Base-by-base conservation (phyloP, 2,888 invertebrate species). In the Abscondita cerata region DNA sequence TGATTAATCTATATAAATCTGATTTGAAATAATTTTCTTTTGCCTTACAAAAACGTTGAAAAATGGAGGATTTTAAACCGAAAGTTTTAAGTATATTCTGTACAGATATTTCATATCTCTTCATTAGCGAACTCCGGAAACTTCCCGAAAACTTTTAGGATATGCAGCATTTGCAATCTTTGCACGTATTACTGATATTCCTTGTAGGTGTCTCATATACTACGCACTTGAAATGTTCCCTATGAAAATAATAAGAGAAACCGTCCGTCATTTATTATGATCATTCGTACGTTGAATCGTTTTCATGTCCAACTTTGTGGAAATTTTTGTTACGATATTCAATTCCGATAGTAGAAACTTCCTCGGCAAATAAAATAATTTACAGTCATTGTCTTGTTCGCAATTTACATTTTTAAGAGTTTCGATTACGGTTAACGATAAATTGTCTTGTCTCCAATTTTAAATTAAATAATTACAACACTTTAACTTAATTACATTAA, bases 151-250 rank as follows among this genome's bases (percentile, higher is more conserved):
- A 18, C 18, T 44, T 44, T 44, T 44, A 44, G 44, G 18, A 44
- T 18, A 44, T 44, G 18, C 44, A 44, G 18, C 44, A 44, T 44
- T 44, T 44, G 44, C 11, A 44, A 44, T 44, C 44, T n/a, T 18
- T 44, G 44, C 44, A 44, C 44, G 44, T 44, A 44, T 18, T 19
- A 44, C 44, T 44, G 44, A 44, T 44, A 44, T 44, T 44, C 44
- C 44, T 44, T 44, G 18, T 44, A 44, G 44, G 44, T 44, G 44
- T 44, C 44, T 44, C 44, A 44, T 44, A 44, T 44, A 44, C 44
- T 44, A 44, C 44, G 44, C 44, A 44, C 44, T 44, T 44, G 18
- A 44, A 44, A 44, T 44, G 44, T 44, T 44, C 44, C 44, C 44
- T 11, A 44, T 18, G 44, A 44, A 44, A 44, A 44, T 44, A 44